Base-by-base conservation (phyloP, 2,113 vertebrate species). In the Argyrosomus japonicus region DNA sequence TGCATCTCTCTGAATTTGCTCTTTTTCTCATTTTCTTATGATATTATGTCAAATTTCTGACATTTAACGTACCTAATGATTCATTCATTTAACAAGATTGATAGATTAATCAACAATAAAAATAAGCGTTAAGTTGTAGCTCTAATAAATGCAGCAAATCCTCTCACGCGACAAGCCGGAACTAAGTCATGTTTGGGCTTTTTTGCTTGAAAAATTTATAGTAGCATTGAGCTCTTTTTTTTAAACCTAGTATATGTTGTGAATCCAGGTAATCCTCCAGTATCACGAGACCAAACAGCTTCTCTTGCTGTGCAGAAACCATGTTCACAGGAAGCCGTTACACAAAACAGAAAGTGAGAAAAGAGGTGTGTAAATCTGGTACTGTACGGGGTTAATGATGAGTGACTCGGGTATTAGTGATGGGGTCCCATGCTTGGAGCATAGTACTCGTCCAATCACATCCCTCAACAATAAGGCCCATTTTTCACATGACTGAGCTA, bases 341-440 rank as follows among this genome's bases (percentile, higher is more conserved):
- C 8, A 63, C 50, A 29, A 12, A 63, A 74, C 71, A 45, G 58
- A 86, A 81, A 89, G 68, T 27, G 61, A 57, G 45, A 25, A 65
- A 0, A 21, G 63, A 57, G 74, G 70, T 53, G 77, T 67, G 81
- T 65, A 77, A 89, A 89, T 87, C 79, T 69, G 80, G 19, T 57
- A 58, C 71, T 54, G 85, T 40, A 79, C 78, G 63, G 72, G 90
- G 90, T 89, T 87, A 91, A 93, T 75, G 80, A 83, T 82, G 87
- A 88, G 79, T 81, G 88, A 93, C 91, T 87, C 14, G 17, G 78
- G 82, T 75, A 83, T 91, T 83, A 87, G 72, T 74, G 85, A 77
- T 75, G 73, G 62, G 32, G 62, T 79, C 48, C 32, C 61, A 54
- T 56, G 53, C 75, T 75, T 11, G 15, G 51, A 72, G 53, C 36